Evolutionary conservation across 2,888 invertebrate species (phyloP).

Genomic region (Drosophila niveifrons): DNA sequence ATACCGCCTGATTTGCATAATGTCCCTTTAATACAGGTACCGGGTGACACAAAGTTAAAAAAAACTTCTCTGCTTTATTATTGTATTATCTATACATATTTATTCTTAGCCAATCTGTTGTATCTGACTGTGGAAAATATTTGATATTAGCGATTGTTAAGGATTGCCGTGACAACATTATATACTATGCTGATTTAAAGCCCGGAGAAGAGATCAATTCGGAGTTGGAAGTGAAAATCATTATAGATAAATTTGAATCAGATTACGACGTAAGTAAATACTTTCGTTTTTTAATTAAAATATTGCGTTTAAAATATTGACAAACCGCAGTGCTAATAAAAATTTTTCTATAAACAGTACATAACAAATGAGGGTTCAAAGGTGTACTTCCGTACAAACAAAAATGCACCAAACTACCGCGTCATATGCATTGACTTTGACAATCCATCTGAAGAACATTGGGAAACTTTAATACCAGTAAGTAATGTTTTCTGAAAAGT

Average conservation of each 20-base stretch:
- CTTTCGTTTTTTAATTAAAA: too few species aligned
- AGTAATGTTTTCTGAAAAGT: conserved; percentile 44
- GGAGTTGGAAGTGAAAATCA: conserved; percentile 90
- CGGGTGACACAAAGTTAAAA: neutral
- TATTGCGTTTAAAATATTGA: too few species aligned
- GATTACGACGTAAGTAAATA: conserved; percentile 92
- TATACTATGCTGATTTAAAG: conserved; percentile 93
- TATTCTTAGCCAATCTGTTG: conserved; percentile 90
- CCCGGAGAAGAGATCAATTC: conserved; percentile 88
- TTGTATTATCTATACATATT: neutral
- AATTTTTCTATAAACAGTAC: conserved; percentile 88
- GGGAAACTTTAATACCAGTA: conserved; percentile 92
- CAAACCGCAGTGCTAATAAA: neutral
- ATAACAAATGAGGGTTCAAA: conserved; percentile 94
- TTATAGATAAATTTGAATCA: conserved; percentile 95
- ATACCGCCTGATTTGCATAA: too few species aligned
- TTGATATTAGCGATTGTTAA: conserved; percentile 93
- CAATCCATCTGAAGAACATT: conserved; percentile 90
- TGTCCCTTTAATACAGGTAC: neutral
- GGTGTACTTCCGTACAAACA: conserved; percentile 96
- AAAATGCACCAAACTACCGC: conserved; percentile 96
- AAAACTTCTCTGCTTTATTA: too few species aligned
- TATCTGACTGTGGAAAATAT: conserved; percentile 96
- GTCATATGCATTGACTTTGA: conserved; percentile 93
- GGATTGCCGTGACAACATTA: conserved; percentile 96